Base-by-base conservation (phyloP, 2,888 invertebrate species). In the Malachius bipustulatus region DNA sequence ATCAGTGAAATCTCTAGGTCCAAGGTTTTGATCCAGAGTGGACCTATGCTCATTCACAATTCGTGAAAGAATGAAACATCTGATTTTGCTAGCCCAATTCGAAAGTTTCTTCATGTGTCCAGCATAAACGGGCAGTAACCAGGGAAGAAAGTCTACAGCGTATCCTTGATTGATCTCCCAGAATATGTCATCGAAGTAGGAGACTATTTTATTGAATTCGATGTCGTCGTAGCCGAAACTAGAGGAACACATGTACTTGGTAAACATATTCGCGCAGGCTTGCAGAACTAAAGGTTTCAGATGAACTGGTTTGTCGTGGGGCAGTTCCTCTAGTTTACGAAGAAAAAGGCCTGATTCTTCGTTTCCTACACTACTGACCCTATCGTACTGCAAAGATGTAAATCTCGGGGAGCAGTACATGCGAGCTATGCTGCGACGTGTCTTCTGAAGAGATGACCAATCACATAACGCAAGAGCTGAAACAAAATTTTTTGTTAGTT, bases 161-260 rank as follows among this genome's bases (percentile, higher is more conserved):
- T 75, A 75, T 2, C 76, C 76, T 53, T 75, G 73, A 54, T 77
- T 77, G 4, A 78, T 73, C 51, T 77, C 76, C 56, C 67, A 73
- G 55, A 78, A 78, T 30, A 78, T 67, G 26, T 66, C 66, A 49
- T 77, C 77, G 48, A 74, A 77, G 45, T 69, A 67, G 13, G 59
- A 49, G 1, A 75, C 57, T 57, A 73, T 66, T 14, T 59, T 50
- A 2, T 47, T 44, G 54, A 75, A 77, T 1, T 55, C 54, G 2
- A 43, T 28, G 47, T 72, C 57, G 26, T 60, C 51, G n/a, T 52
- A 44, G 2, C 58, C 51, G 52, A 72, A 73, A 11, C 59, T 58
- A 40, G 62, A 65, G 32, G 70, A 68, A 56, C 73, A 73, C 45
- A 77, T 73, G 51, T 75, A 76, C 29, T 63, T 64, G 14, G 67